Percentiles rank a stretch among this genome's conserved stretches.
Evolutionary conservation across 2,888 invertebrate species (phyloP).

Genomic region (Frankliniella intonsa): DNA sequence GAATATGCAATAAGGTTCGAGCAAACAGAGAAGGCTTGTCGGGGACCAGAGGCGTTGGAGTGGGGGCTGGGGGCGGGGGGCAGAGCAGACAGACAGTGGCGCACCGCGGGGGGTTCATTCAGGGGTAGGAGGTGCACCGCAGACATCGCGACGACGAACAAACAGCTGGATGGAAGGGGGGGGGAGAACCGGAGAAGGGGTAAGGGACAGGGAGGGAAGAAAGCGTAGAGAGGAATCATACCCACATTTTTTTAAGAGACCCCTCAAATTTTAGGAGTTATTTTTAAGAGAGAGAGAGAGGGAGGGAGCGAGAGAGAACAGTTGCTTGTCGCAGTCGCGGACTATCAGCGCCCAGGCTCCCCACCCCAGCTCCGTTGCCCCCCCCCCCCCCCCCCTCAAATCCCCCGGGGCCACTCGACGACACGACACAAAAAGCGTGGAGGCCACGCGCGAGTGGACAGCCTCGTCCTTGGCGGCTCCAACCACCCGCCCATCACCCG

Average conservation of each 20-base stretch:
- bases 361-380: neutral
- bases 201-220: neutral
- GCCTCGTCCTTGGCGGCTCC: neutral
- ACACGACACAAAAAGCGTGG: neutral
- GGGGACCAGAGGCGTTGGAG: neutral
- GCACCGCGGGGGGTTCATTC: neutral
- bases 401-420: no score
- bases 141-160: slow-evolving; percentile 12
- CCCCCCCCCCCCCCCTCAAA: no score
- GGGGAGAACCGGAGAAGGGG: neutral
- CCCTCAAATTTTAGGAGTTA: no score
- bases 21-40: slow-evolving; percentile 19
- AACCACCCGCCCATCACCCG: no score
- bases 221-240: neutral
- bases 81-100: neutral
- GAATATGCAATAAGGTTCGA: slow-evolving; percentile 25
- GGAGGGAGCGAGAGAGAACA: no score
- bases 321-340: neutral
- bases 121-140: neutral
- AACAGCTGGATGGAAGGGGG: neutral
- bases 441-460: neutral
- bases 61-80: no score
- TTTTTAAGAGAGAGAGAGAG: no score
- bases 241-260: no score
- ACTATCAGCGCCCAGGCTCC: neutral